Evolutionary conservation across 37 sponge, comb jelly and placozoan genomes (phyloP).

Genomic region (Ianthella basta): DNA sequence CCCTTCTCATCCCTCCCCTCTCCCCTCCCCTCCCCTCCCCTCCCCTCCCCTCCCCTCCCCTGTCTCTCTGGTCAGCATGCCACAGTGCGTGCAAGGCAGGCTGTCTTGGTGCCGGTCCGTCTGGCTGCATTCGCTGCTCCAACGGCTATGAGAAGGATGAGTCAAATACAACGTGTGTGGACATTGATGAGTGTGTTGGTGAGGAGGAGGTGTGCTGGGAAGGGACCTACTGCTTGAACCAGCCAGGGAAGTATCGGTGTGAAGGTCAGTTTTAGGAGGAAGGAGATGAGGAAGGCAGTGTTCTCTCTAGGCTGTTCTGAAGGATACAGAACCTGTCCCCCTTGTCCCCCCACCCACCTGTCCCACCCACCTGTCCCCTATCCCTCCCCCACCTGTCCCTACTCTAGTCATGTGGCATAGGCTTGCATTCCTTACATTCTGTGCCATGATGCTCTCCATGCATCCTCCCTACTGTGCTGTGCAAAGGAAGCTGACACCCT

Average conservation of each 20-base stretch:
- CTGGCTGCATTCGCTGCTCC: constrained; percentile 66
- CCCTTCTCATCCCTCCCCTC: neutral
- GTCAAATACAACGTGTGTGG: constrained; percentile 15
- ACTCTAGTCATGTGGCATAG: too few relatives aligned
- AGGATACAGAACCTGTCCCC: neutral
- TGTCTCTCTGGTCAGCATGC: constrained; percentile 50
- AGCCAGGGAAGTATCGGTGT: constrained; percentile 64
- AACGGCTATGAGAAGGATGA: constrained; percentile 66
- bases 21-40: neutral
- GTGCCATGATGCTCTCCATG: too few relatives aligned
- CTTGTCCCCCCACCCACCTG: neutral
- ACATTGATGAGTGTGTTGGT: constrained; percentile 80
- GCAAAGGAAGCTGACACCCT: too few relatives aligned
- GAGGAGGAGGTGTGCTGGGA: constrained; percentile 57
- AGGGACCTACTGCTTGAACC: constrained; percentile 81
- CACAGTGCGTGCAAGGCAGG: constrained; percentile 60
- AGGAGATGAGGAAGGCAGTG: neutral
- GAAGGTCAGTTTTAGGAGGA: constrained; percentile 42
- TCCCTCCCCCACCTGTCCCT: neutral
- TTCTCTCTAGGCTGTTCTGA: too few relatives aligned
- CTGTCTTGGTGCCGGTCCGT: constrained; percentile 68
- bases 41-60: neutral
- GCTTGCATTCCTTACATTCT: too few relatives aligned
- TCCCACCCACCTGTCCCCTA: neutral
- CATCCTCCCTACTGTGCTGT: too few relatives aligned